A percentile compares a stretch with the other conserved stretches of the same genome.
These are phyloP conservation scores for Plagodis dolabraria DNA, from an alignment of 2,888 invertebrate genomes.

Conservation along the genomic window DNA sequence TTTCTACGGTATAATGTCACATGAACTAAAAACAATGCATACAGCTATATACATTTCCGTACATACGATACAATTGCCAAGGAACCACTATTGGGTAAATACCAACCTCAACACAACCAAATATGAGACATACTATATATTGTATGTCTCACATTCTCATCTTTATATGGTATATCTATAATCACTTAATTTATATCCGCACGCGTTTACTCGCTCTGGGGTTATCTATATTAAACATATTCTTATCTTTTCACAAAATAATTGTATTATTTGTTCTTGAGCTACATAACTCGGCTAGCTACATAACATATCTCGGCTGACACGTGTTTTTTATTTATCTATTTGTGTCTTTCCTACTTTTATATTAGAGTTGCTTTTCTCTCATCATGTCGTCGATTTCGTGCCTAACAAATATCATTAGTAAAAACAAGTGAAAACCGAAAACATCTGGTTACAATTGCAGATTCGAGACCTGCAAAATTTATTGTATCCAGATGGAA, in stretches of 20 bases:
- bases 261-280: conserved; percentile 22
- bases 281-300: too few relatives aligned
- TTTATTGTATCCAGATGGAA: conserved; percentile 3
- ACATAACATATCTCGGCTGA: not conserved
- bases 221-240: conserved; percentile 23
- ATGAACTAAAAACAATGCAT: too few relatives aligned
- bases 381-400: not conserved
- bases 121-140: too few relatives aligned
- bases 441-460: conserved; percentile 13
- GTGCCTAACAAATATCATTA: conserved; percentile 1
- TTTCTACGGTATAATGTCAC: not conserved
- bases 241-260: conserved; percentile 19
- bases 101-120: too few relatives aligned
- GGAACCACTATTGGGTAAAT: too few relatives aligned
- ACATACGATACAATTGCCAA: too few relatives aligned
- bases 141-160: too few relatives aligned
- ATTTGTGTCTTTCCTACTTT: conserved; percentile 3
- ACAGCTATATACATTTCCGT: too few relatives aligned
- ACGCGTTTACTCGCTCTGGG: conserved; percentile 14
- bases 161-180: too few relatives aligned
- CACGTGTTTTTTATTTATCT: conserved; percentile 5
- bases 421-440: conserved; percentile 5
- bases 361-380: conserved; percentile 14
- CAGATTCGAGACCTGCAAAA: conserved; percentile 5
- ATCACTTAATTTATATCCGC: conserved; percentile 11